phyloP scores from a whole-genome alignment of 2,797 vertebrate species.

The Esox masquinongy region DNA sequence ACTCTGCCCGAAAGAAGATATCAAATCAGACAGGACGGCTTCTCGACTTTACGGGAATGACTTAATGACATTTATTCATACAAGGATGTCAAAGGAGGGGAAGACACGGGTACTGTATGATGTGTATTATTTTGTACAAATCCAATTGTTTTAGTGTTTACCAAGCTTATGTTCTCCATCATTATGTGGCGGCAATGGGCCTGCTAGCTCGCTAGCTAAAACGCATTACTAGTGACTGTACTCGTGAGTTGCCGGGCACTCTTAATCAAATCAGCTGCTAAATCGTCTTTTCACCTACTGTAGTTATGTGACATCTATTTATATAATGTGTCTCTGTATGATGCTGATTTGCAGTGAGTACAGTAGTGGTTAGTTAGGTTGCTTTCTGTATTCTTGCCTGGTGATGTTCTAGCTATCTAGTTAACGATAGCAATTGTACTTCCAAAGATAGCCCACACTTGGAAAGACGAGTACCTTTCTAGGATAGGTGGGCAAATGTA shows the following conservation, averaged over 20 bases:
- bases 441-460: no score
- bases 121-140: neutral
- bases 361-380: neutral
- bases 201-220: slow-evolving; percentile 2
- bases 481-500: no score
- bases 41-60: neutral
- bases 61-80: neutral
- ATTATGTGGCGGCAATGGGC: neutral
- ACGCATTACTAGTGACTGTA: no score
- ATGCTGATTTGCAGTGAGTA: neutral
- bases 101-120: slow-evolving; percentile 56
- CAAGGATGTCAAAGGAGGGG: slow-evolving; percentile 44
- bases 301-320: neutral
- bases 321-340: neutral
- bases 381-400: neutral
- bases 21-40: neutral
- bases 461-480: no score
- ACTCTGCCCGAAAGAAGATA: neutral
- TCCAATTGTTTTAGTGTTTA: neutral
- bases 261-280: neutral
- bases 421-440: neutral
- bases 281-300: neutral
- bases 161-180: neutral
- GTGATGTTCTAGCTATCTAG: neutral
- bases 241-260: neutral